phyloP scores from a whole-genome alignment of 92 coral and sea anemone genomes.

The Porites divaricata region DNA sequence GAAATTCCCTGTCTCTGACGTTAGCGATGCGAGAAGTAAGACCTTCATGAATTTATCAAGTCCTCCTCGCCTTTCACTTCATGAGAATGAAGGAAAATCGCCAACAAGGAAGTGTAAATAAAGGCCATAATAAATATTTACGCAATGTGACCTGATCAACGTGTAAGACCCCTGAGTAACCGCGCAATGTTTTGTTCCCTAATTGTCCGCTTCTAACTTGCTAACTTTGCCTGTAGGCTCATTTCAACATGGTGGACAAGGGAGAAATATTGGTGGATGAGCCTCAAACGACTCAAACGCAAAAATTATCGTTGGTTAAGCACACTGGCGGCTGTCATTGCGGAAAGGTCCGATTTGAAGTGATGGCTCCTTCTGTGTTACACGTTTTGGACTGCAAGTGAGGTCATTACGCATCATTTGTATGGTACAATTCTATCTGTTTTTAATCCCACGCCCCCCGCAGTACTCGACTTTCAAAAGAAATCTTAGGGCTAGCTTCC shows the following conservation, averaged over 20 bases:
- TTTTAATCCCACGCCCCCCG: too few species aligned
- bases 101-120: background rate
- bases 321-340: constrained; percentile 95
- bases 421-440: background rate
- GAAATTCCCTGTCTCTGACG: constrained; percentile 82
- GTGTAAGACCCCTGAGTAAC: constrained; percentile 22
- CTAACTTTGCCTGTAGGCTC: background rate
- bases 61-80: background rate
- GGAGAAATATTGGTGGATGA: background rate
- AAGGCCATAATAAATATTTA: background rate
- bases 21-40: constrained; percentile 76
- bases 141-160: constrained; percentile 5
- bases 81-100: background rate
- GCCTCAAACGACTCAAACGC: too few species aligned
- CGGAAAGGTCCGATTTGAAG: constrained; percentile 91
- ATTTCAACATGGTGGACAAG: background rate
- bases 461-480: too few species aligned
- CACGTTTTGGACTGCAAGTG: constrained; percentile 95
- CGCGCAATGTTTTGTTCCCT: background rate
- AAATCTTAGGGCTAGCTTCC: too few species aligned
- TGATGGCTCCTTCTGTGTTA: constrained; percentile 68
- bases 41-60: constrained; percentile 59
- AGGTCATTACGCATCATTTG: background rate
- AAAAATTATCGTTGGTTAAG: constrained; percentile 6
- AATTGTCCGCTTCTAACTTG: too few species aligned